Percentiles rank a stretch among this genome's conserved stretches.
Conservation (phyloP, 2,797 vertebrate species). For the Tolypeutes matacus region DNA sequence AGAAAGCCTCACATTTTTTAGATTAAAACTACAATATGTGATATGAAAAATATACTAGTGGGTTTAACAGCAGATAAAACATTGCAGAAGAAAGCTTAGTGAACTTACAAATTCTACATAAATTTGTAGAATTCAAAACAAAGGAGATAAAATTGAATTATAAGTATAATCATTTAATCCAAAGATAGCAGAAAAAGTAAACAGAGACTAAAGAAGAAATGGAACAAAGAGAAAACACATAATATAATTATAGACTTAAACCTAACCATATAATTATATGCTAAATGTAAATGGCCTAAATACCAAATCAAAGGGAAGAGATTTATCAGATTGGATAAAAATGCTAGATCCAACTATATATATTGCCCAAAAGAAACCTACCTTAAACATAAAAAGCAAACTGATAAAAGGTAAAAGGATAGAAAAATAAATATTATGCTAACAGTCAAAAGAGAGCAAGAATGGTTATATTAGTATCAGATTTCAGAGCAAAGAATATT, state of each 20-base stretch:
- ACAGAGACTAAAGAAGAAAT: neutral
- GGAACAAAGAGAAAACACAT: neutral
- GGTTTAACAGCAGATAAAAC: neutral
- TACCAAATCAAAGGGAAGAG: neutral
- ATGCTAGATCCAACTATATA: neutral
- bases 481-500: neutral
- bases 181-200: neutral
- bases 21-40: neutral
- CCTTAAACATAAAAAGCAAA: neutral
- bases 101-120: too few species aligned
- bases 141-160: neutral
- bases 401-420: neutral
- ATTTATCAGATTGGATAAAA: neutral
- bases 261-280: neutral
- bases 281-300: neutral
- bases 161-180: neutral
- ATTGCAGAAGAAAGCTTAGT: neutral
- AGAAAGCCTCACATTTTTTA: neutral
- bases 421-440: neutral
- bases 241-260: neutral
- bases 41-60: neutral
- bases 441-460: neutral
- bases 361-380: neutral
- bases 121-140: too few species aligned
- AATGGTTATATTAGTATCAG: neutral